Base-by-base conservation (phyloP, 2,888 invertebrate genomes). In the Sminthurinus aureus region DNA sequence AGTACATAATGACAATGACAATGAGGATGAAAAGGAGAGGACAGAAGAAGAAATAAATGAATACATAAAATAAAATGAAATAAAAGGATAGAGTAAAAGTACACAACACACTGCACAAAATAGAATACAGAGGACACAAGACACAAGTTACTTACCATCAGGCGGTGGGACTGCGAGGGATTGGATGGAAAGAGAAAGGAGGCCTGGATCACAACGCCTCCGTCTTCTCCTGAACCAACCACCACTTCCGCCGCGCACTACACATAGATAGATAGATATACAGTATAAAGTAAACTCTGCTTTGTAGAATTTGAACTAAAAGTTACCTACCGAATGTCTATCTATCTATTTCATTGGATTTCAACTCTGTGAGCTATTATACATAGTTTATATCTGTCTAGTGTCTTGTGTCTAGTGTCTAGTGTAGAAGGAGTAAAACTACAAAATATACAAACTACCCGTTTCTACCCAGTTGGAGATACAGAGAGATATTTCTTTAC, bases 221-320 rank as follows among this genome's bases (percentile, higher is more conserved):
- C 79, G 50, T 79, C 69, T n/a, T 51, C 15, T 38, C n/a, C 67
- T 69, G 67, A 15, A 66, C 79, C 79, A 79, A 79, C 79, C 79
- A 24, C 38, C 6, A 38, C 38, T 38, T 38, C 38, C 38, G 38
- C 38, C 0, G 58, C 58, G 58, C 58, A 58, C 9, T 58, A 38
- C 38, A 38, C 38, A 38, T 38, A 38, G 38, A 38, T 38, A 38
- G 1, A 38, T 6, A 38, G 38, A n/a, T 38, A 38, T 38, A 38
- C 38, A 38, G 38, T 38, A 58, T 58, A 58, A 0, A 15, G 58
- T 58, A 58, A 58, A 58, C 58, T 58, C 58, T 2, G 2, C 58
- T 58, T 58, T 2, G 15, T 58, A 58, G 4, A 58, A 13, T 58
- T 58, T 58, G 58, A 58, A 18, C 58, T 15, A 58, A 58, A 58